Base-by-base conservation (phyloP, 2,888 invertebrate species). In the Aquatica leii region DNA sequence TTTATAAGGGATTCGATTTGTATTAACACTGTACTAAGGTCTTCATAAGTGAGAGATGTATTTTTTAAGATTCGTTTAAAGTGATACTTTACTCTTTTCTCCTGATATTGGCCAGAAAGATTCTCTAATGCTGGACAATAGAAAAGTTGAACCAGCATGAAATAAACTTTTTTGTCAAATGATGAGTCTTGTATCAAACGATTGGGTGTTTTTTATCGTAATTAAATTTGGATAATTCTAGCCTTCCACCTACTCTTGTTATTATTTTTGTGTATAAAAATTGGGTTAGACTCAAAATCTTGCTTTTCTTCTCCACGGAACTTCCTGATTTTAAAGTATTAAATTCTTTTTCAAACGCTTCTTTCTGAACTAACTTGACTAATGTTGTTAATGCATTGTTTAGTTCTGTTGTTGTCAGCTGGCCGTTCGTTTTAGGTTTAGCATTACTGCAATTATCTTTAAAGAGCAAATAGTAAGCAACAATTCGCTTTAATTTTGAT, bases 71-170 rank as follows among this genome's bases (percentile, higher is more conserved):
- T 12, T 48, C 48, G 17, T 3, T 48, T 48, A 6, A 17, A 18
- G 20, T 48, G 18, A 15, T 17, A 15, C 20, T 12, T 17, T 17
- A 18, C 5, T 15, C 17, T 48, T 15, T 48, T 15, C 9, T n/a
- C 9, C 8, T 9, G 5, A 6, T 6, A 61, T 55, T 14, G 56
- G 53, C 52, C 61, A 52, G 55, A 40, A 64, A 9, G 34, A n/a
- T 15, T 50, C 55, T 8, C 71, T 68, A 8, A 71, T 35, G 14
- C 61, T 37, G 12, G 61, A 66, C 67, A 73, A 66, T 1, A 70
- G 5, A 59, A 65, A 67, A 4, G 41, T 51, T 9, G 62, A 56
- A 0, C 68, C 66, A 9, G 69, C 65, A 40, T 64, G 68, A 9
- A 65, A 18, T 6, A 46, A 46, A 2, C 14, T 14, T 3, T 12